Percentiles rank a stretch among this genome's conserved stretches.
phyloP scores from a whole-genome alignment of 2,888 invertebrate genomes.

The Epistrophella euchroma region DNA sequence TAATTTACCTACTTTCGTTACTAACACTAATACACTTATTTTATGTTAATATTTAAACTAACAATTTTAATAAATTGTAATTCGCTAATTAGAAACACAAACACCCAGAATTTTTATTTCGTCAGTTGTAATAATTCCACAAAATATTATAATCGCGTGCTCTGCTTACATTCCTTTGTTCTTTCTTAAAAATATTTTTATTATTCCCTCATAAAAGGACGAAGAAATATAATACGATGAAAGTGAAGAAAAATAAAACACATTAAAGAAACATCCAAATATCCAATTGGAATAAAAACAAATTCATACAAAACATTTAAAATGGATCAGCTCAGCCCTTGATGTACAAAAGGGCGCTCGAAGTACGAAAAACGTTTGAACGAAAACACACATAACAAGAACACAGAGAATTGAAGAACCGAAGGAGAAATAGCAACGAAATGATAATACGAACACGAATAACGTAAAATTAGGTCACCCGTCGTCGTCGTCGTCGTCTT shows the following conservation, averaged over 20 bases:
- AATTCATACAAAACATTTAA: conserved; percentile 26
- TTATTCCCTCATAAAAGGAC: conserved; percentile 43
- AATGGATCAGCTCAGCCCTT: conserved; percentile 24
- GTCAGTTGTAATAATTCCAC: conserved; percentile 49
- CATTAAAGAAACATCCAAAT: conserved; percentile 42
- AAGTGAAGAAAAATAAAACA: conserved; percentile 52
- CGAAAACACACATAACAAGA: background rate
- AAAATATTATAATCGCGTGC: conserved; percentile 61
- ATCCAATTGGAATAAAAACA: conserved; percentile 14
- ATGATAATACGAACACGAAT: conserved; percentile 58
- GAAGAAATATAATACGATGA: conserved; percentile 41
- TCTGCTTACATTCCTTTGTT: conserved; percentile 47
- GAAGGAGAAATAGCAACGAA: conserved; percentile 34
- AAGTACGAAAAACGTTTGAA: conserved; percentile 17
- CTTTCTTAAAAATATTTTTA: conserved; percentile 6
- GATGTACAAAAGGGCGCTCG: conserved; percentile 37
- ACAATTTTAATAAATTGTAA: conserved; percentile 38
- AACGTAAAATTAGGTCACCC: conserved; percentile 72
- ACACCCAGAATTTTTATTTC: conserved; percentile 41
- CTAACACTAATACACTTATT: conserved; percentile 15
- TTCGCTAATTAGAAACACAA: conserved; percentile 22
- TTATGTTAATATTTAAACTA: conserved; percentile 2
- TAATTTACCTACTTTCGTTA: conserved; percentile 8
- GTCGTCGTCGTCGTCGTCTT: conserved; percentile 16
- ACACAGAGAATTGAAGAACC: conserved; percentile 33